Conservation (phyloP, 1,140 invertebrate species). For the Pseudomyrmex sp. region DNA sequence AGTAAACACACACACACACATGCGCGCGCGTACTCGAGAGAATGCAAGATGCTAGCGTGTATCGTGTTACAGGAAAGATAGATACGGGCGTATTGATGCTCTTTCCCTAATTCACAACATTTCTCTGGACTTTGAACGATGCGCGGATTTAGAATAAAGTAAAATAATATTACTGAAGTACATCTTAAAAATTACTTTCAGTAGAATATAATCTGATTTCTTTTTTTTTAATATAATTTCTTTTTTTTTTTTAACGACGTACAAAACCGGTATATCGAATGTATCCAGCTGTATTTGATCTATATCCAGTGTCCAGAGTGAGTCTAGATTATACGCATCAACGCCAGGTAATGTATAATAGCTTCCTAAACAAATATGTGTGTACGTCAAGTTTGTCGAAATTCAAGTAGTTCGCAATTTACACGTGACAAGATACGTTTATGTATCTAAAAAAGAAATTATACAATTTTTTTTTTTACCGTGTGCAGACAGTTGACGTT, state of each 20-base stretch:
- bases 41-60: constrained; percentile 67
- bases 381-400: not conserved
- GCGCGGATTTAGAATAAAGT: not conserved
- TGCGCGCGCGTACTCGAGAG: constrained; percentile 42
- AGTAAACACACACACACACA: constrained; percentile 53
- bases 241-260: constrained; percentile 4
- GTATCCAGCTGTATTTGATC: constrained; percentile 82
- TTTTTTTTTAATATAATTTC: no score
- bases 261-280: constrained; percentile 7
- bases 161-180: not conserved
- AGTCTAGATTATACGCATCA: constrained; percentile 78
- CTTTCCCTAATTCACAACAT: constrained; percentile 47
- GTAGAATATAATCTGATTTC: no score
- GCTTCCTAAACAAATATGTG: constrained; percentile 59
- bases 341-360: constrained; percentile 43
- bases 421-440: not conserved
- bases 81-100: constrained; percentile 38
- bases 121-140: not conserved
- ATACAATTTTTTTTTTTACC: not conserved
- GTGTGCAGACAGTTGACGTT: not conserved
- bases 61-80: constrained; percentile 76
- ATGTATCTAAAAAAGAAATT: not conserved
- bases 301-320: constrained; percentile 79
- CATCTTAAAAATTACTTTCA: not conserved
- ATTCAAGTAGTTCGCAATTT: not conserved